Conservation (phyloP, 2,113 vertebrate genomes). For the Pseudonaja textilis region DNA sequence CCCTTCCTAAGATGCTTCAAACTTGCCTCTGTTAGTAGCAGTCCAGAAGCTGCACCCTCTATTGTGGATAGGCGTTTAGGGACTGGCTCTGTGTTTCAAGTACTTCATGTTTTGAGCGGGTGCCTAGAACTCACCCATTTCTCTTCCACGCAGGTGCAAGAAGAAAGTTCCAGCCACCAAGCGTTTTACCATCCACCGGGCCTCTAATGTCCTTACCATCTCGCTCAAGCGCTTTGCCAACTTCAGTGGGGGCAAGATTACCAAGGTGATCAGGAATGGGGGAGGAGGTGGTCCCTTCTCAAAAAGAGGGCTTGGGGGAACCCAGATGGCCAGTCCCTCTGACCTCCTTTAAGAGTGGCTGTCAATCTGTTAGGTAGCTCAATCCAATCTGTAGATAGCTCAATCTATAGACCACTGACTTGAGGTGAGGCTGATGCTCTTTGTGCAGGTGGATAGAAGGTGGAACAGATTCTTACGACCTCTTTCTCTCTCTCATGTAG, state of each 20-base stretch:
- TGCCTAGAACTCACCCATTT: neutral
- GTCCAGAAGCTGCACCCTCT: neutral
- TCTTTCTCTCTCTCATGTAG: conserved; percentile 61
- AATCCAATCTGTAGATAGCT: neutral
- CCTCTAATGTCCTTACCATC: conserved; percentile 88
- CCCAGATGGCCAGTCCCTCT: neutral
- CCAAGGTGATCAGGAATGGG: conserved; percentile 74
- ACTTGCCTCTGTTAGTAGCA: neutral
- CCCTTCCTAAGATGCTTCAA: neutral
- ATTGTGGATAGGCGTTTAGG: neutral
- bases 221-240: conserved; percentile 92
- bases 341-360: neutral
- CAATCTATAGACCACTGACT: neutral
- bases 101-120: neutral
- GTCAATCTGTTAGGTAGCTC: neutral
- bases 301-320: neutral
- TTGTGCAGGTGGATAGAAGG: neutral
- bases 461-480: neutral
- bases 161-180: conserved; percentile 93
- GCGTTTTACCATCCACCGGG: conserved; percentile 87
- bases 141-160: conserved; percentile 78
- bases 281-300: neutral
- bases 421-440: neutral
- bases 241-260: conserved; percentile 91
- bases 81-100: too few species aligned